phyloP scores from a whole-genome alignment of 1,140 invertebrate genomes.

The Euwallacea similis region DNA sequence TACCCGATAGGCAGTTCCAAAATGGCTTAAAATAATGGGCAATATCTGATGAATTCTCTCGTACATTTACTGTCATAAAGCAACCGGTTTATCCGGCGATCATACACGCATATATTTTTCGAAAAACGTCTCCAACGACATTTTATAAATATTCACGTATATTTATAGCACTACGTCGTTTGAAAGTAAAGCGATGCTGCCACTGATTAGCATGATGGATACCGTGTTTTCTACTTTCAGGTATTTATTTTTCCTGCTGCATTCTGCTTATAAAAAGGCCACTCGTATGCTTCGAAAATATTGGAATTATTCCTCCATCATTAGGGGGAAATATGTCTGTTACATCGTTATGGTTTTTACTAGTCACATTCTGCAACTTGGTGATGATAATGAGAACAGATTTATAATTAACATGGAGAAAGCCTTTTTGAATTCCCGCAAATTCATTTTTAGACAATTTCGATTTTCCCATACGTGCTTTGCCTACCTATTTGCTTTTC shows the following conservation, averaged over 20 bases:
- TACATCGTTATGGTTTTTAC: too few species aligned
- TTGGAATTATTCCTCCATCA: not conserved
- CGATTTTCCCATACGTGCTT: too few species aligned
- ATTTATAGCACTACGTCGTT: slow-evolving; percentile 9
- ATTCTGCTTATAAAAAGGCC: not conserved
- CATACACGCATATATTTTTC: slow-evolving; percentile 1
- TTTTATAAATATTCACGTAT: slow-evolving; percentile 21
- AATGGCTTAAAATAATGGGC: not conserved
- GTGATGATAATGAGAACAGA: too few species aligned
- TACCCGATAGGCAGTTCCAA: not conserved
- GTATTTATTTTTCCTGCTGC: not conserved
- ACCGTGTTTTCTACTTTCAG: slow-evolving; percentile 6
- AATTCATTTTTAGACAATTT: too few species aligned
- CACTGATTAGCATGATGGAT: slow-evolving; percentile 18
- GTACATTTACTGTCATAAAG: not conserved
- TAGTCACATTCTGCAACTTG: too few species aligned
- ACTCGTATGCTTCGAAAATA: not conserved
- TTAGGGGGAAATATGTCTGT: too few species aligned
- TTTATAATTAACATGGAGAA: too few species aligned
- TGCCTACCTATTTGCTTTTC: too few species aligned
- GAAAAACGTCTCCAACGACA: slow-evolving; percentile 10
- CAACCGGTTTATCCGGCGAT: slow-evolving; percentile 7
- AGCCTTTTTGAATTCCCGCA: too few species aligned
- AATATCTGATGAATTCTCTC: not conserved
- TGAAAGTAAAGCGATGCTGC: slow-evolving; percentile 14